These are phyloP conservation scores for Limanda limanda DNA, from an alignment of 2,113 vertebrate genomes.

Conservation along the genomic window DNA sequence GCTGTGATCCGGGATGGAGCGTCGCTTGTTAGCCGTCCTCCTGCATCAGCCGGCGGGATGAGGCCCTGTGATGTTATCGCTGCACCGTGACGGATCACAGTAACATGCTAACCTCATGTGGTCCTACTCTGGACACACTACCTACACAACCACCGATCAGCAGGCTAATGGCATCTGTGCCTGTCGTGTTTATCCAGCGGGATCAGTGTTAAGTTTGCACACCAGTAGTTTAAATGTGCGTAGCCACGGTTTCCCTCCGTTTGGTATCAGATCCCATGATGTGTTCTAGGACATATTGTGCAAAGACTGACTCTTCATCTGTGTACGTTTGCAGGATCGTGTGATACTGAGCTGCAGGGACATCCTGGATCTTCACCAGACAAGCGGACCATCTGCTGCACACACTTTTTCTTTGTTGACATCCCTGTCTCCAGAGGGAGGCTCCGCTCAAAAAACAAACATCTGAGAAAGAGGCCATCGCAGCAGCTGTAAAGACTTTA, in stretches of 20 bases:
- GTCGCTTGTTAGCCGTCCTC: constrained; percentile 36
- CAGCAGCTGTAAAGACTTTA: neutral
- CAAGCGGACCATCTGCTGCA: constrained; percentile 52
- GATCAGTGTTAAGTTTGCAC: neutral
- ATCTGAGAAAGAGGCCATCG: constrained; percentile 24
- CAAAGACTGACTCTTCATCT: constrained; percentile 28
- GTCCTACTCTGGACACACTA: neutral
- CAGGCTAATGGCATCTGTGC: too few species aligned
- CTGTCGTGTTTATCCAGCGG: neutral
- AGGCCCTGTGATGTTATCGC: constrained; percentile 52
- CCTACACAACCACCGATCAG: neutral
- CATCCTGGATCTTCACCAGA: constrained; percentile 21
- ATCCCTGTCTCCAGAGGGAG: constrained; percentile 35
- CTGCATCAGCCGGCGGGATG: constrained; percentile 38
- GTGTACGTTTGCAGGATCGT: constrained; percentile 53
- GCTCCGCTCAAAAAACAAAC: constrained; percentile 29
- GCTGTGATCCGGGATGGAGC: constrained; percentile 4
- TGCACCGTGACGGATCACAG: constrained; percentile 1
- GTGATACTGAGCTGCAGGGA: constrained; percentile 17
- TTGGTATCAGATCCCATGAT: neutral
- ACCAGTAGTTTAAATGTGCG: neutral
- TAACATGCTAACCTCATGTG: neutral
- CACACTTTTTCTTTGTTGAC: constrained; percentile 58
- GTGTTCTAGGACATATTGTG: neutral
- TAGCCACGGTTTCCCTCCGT: neutral